Percentiles rank a stretch among this genome's conserved stretches.
phyloP scores from a whole-genome alignment of 2,888 invertebrate genomes.

The Hemithea aestivaria region DNA sequence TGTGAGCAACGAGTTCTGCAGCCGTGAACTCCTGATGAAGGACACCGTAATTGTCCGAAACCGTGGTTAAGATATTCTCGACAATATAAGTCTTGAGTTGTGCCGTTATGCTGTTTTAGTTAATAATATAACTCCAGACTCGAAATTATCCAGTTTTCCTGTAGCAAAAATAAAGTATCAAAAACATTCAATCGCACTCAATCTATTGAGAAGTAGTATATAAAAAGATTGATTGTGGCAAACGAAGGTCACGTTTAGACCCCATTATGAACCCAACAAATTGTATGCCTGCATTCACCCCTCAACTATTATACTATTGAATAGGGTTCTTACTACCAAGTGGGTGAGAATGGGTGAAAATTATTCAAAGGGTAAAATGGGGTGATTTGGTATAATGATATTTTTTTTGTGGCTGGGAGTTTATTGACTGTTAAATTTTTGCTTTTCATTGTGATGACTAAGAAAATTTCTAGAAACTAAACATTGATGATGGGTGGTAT shows the following conservation, averaged over 20 bases:
- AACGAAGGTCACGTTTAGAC: conserved; percentile 57
- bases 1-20: no score
- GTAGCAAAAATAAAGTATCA: conserved; percentile 34
- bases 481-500: no score
- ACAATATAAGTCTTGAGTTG: no score
- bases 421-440: conserved; percentile 6
- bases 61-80: no score
- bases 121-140: no score
- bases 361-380: conserved; percentile 15
- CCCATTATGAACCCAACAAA: conserved; percentile 49
- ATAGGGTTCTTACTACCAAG: conserved; percentile 19
- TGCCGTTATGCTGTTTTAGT: no score
- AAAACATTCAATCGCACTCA: conserved; percentile 31
- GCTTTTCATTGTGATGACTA: not conserved
- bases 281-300: conserved; percentile 40
- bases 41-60: no score
- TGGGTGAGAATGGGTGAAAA: conserved; percentile 18
- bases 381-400: conserved; percentile 21
- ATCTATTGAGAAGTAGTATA: conserved; percentile 54
- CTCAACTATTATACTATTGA: conserved; percentile 43
- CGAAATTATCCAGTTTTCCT: no score
- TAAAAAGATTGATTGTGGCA: conserved; percentile 57
- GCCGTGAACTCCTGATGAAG: no score
- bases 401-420: conserved; percentile 14
- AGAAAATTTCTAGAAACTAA: no score